These are phyloP conservation scores for Dipodomys stephensi DNA, from an alignment of 2,113 vertebrate species.

Conservation along the genomic window DNA sequence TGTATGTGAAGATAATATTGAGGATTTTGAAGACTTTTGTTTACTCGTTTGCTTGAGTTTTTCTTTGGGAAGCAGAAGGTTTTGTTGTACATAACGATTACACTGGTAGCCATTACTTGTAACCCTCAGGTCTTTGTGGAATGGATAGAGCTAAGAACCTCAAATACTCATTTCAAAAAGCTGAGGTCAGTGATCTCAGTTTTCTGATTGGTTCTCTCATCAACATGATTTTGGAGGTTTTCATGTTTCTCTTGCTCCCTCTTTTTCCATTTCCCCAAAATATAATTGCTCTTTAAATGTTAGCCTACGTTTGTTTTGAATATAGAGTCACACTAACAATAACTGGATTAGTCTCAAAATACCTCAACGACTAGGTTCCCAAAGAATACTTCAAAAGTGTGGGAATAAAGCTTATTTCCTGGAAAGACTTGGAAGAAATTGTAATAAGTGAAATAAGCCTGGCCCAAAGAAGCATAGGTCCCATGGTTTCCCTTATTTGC, in stretches of 20 bases:
- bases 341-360: constrained; percentile 67
- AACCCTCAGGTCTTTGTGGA: constrained; percentile 65
- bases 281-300: constrained; percentile 85
- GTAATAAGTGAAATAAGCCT: too few species aligned
- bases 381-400: constrained; percentile 83
- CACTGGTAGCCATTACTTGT: constrained; percentile 62
- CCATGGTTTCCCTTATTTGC: too few species aligned
- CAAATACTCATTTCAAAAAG: too few species aligned
- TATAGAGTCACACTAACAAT: constrained; percentile 80
- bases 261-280: constrained; percentile 82
- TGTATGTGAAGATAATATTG: constrained; percentile 30
- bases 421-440: too few species aligned
- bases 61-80: constrained; percentile 72
- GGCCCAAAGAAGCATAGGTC: too few species aligned
- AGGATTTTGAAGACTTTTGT: background rate
- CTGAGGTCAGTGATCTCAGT: constrained; percentile 45
- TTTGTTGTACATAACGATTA: constrained; percentile 67
- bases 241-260: constrained; percentile 54
- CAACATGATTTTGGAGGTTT: constrained; percentile 76
- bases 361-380: constrained; percentile 79
- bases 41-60: background rate
- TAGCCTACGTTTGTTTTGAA: constrained; percentile 82
- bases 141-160: constrained; percentile 51
- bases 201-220: constrained; percentile 83
- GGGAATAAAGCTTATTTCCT: constrained; percentile 82